Base-by-base conservation (phyloP, 2,888 invertebrate genomes). In the Synergus laeviventris region DNA sequence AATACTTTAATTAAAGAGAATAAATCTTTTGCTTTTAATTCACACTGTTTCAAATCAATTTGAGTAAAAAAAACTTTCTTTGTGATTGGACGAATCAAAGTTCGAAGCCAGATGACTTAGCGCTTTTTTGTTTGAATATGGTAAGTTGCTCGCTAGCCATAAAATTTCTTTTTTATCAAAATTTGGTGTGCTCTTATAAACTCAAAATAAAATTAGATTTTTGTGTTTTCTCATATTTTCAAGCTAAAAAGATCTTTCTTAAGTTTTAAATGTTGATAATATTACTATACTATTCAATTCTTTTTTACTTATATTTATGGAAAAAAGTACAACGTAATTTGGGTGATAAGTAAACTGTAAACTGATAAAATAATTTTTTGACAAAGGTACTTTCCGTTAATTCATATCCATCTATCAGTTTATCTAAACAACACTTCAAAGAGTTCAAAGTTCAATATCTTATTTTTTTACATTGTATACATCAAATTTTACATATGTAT, bases 381-480 rank as follows among this genome's bases (percentile, higher is more conserved):
- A 36, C 36, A 36, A 1, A 61, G 36, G 36, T 31, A 12, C 61
- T 18, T 42, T 21, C 64, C 14, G 42, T 42, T 42, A 42, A 64
- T 64, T n/a, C n/a, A n/a, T n/a, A n/a, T n/a, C n/a, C n/a, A 64
- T 64, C 64, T 14, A 42, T 64, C 42, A 39, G 21, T 42, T 64
- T 64, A 64, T 64, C 64, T 64, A 64, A 14, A 64, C 31, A 64
- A 64, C 39, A 64, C 64, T 64, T 64, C 21, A 64, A 14, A 21
- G 24, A 59, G 24, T 24, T 24, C 24, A 24, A 24, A 24, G 2
- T 24, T 24, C 24, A 24, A 24, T 24, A 24, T 2, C 24, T 1
- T n/a, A n/a, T n/a, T 24, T 24, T 24, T 31, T 31, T 31, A 31
- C 31, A n/a, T n/a, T n/a, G n/a, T n/a, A n/a, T n/a, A n/a, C n/a